phyloP scores from a whole-genome alignment of 1,140 invertebrate genomes.

The Adoxophyes honmai region DNA sequence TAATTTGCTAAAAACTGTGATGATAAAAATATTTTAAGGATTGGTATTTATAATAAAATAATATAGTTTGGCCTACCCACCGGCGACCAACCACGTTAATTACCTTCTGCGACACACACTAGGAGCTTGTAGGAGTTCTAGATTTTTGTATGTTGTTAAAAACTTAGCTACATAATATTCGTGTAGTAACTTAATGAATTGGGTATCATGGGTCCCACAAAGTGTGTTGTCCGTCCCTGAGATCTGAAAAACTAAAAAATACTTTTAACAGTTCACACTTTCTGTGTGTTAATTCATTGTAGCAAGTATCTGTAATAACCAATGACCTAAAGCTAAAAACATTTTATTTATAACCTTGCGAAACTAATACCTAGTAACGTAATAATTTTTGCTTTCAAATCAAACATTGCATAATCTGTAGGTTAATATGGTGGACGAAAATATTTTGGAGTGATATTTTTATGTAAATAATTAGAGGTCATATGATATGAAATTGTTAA shows the following conservation, averaged over 20 bases:
- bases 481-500: constrained; percentile 61
- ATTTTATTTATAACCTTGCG: no score
- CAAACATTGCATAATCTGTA: no score
- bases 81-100: constrained; percentile 35
- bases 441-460: constrained; percentile 59
- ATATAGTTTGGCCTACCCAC: constrained; percentile 61
- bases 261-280: constrained; percentile 25
- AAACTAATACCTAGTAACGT: no score
- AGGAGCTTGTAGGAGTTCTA: constrained; percentile 19
- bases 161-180: no score
- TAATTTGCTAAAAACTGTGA: constrained; percentile 71
- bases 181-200: no score
- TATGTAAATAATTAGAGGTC: constrained; percentile 59
- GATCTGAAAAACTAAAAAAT: constrained; percentile 5
- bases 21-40: constrained; percentile 55
- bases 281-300: no score
- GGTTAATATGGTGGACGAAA: constrained; percentile 35
- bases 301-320: constrained; percentile 18
- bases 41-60: constrained; percentile 34
- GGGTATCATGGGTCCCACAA: not conserved
- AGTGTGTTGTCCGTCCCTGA: constrained; percentile 1
- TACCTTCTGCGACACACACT: constrained; percentile 22
- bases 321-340: no score
- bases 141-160: no score
- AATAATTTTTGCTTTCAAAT: not conserved